Conservation (phyloP, 1,140 invertebrate species). For the Drosophila obscura region DNA sequence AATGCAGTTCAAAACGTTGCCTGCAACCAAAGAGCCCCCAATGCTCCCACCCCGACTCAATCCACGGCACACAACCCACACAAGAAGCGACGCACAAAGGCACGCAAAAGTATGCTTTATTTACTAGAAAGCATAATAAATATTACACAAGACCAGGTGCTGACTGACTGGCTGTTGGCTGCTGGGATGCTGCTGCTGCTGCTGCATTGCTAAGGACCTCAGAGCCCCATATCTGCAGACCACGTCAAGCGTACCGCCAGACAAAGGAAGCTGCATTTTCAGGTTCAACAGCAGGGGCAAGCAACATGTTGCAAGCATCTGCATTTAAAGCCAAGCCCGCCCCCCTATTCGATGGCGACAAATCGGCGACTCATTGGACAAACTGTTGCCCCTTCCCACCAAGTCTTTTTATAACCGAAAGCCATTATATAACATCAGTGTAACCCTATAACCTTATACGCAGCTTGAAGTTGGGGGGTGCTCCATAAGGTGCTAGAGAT, state of each 20-base stretch:
- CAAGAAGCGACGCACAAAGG: slow-evolving; percentile 29
- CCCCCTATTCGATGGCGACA: slow-evolving; percentile 15
- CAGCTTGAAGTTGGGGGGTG: slow-evolving; percentile 4
- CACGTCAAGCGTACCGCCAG: slow-evolving; percentile 6
- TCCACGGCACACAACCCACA: slow-evolving; percentile 9
- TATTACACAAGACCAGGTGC: slow-evolving; percentile 78
- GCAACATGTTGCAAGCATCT: slow-evolving; percentile 44
- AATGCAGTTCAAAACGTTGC: slow-evolving; percentile 36
- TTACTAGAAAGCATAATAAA: slow-evolving; percentile 77
- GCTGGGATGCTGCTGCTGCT: too few species aligned
- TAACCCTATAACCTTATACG: slow-evolving; percentile 57
- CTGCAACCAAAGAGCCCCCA: not conserved
- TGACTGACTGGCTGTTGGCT: slow-evolving; percentile 22
- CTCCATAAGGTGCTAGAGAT: slow-evolving; percentile 6
- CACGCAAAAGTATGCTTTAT: slow-evolving; percentile 64
- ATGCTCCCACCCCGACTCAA: not conserved
- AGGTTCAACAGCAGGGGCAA: slow-evolving; percentile 47
- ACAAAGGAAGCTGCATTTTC: slow-evolving; percentile 47
- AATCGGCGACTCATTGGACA: slow-evolving; percentile 53
- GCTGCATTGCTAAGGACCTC: slow-evolving; percentile 19
- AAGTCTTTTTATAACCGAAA: slow-evolving; percentile 24
- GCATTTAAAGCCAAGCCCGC: slow-evolving; percentile 14
- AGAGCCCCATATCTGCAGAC: not conserved
- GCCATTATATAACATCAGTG: slow-evolving; percentile 59
- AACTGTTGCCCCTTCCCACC: slow-evolving; percentile 15